Evolutionary conservation across 2,797 vertebrate genomes (phyloP).

Genomic region (Microctenopoma stevenorrisi): DNA sequence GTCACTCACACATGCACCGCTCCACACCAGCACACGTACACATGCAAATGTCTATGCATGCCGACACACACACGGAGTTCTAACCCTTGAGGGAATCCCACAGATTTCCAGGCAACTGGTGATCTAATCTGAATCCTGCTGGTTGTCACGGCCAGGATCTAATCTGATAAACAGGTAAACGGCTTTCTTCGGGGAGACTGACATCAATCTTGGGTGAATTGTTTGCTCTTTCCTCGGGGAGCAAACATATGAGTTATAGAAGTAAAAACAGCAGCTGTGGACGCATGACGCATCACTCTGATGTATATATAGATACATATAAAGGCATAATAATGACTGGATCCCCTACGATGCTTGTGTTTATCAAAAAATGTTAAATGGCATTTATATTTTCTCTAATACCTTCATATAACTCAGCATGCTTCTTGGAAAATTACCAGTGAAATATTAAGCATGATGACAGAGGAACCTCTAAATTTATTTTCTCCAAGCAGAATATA

Average conservation of each 20-base stretch:
- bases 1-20: conserved; percentile 22
- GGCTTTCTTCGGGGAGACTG: conserved; percentile 56
- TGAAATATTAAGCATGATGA: background rate
- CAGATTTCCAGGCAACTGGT: conserved; percentile 79
- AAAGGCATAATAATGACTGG: no score
- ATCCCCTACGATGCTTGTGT: no score
- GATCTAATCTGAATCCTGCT: conserved; percentile 68
- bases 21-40: conserved; percentile 5
- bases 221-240: conserved; percentile 41
- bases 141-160: conserved; percentile 68
- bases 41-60: conserved; percentile 15
- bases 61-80: conserved; percentile 4
- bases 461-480: background rate
- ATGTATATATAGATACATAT: background rate
- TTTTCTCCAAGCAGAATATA: background rate
- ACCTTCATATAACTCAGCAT: no score
- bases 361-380: background rate
- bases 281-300: conserved; percentile 2
- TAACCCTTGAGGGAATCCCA: conserved; percentile 61
- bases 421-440: no score
- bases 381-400: background rate
- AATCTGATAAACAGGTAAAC: conserved; percentile 76
- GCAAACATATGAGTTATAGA: background rate
- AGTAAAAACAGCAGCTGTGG: background rate
- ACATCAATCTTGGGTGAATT: conserved; percentile 70